phyloP scores from a whole-genome alignment of 2,113 vertebrate genomes.

The Nestor notabilis region DNA sequence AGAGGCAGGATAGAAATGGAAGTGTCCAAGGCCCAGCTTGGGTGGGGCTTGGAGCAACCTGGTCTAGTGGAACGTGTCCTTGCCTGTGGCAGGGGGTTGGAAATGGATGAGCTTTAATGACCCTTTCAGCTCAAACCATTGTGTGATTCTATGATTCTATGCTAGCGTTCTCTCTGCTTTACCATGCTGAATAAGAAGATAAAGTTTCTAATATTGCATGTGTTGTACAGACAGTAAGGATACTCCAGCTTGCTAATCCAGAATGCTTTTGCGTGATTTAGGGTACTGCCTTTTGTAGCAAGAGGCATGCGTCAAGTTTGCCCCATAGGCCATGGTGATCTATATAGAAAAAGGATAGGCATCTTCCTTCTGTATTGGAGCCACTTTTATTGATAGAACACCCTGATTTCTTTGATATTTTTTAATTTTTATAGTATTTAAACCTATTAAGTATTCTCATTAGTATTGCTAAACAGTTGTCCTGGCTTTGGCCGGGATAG shows the following conservation, averaged over 20 bases:
- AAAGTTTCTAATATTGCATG: neutral
- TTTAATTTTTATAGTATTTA: neutral
- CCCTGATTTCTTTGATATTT: neutral
- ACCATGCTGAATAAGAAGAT: neutral
- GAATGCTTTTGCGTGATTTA: neutral
- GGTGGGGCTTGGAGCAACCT: neutral
- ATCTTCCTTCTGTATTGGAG: neutral
- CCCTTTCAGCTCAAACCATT: neutral
- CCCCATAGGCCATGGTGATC: neutral
- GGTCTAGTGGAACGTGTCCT: neutral
- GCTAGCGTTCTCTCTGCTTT: neutral
- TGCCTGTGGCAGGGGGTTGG: neutral
- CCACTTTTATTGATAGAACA: neutral
- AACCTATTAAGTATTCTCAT: neutral
- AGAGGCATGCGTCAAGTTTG: neutral
- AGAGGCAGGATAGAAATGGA: neutral
- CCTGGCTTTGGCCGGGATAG: neutral
- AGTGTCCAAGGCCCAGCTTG: neutral
- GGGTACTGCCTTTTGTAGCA: neutral
- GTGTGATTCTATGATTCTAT: neutral
- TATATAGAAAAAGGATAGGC: neutral
- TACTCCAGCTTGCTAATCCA: neutral
- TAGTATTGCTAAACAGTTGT: neutral
- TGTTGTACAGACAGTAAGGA: neutral
- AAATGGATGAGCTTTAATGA: neutral